Evolutionary conservation across 1,140 invertebrate genomes (phyloP), one percentile per base, ranked within the genome.

Genomic region (Oedothorax gibbosus): DNA sequence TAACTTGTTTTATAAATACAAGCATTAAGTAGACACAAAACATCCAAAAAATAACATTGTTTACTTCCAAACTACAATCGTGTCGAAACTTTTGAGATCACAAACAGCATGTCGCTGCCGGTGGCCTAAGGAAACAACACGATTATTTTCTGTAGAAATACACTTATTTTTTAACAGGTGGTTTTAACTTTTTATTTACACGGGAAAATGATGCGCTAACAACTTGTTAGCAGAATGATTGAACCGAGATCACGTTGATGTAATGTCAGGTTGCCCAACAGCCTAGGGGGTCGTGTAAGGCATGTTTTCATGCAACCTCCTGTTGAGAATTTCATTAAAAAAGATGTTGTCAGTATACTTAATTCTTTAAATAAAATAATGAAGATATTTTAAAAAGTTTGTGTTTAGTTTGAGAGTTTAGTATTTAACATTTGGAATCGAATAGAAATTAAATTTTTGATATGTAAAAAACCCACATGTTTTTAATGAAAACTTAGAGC

Each of bases 61-160:
- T 51, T 71, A 51, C 1, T 50, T 9, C 68, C 35, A 51, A 71
- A 51, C 68, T 9, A 51, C 5, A 15, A 18, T 11, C 71, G 71
- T n/a, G n/a, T 35, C 35, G 71, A 73, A 56, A 56, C 53, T 57
- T 11, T 21, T 57, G 53, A 75, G 57, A 57, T 75, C 20, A 57
- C 49, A 51, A 18, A 69, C 12, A n/a, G n/a, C n/a, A n/a, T 21
- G 11, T 21, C 69, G 12, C 71, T 53, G 7, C 54, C 57, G 72
- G 72, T 75, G 72, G 72, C 54, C 72, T 8, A 21, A 75, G 72
- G 54, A 60, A 72, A 75, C 12, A 57, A 57, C 72, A 60, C 54
- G 72, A 75, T 75, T 21, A 21, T 20, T 57, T 75, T 75, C 72
- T 10, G 8, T 57, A 2, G 8, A 15, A 73, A 35, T 54, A 53